These are phyloP conservation scores for Nautilus pompilius DNA, from an alignment of 1,140 invertebrate genomes.

Conservation along the genomic window DNA sequence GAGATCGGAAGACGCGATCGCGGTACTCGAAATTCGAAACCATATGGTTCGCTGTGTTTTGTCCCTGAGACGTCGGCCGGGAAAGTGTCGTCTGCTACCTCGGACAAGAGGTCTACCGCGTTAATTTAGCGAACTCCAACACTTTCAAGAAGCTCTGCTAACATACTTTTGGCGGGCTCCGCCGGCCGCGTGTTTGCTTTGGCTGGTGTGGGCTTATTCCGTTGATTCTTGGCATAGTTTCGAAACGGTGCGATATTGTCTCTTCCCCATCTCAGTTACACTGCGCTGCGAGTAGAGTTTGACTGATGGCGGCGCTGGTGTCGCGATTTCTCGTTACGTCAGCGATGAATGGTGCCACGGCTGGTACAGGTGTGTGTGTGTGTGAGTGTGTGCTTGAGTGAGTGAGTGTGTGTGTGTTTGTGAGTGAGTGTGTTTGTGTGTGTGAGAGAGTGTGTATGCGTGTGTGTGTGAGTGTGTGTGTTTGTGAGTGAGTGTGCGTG, in stretches of 20 bases:
- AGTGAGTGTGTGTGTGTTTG: too few relatives aligned
- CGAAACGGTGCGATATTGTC: not conserved
- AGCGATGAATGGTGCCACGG: constrained; percentile 13
- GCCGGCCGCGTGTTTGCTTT: too few relatives aligned
- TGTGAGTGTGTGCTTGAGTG: constrained; percentile 11
- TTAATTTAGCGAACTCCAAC: too few relatives aligned
- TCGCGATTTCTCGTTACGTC: constrained; percentile 12
- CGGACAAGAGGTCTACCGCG: too few relatives aligned
- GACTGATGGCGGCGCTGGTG: constrained; percentile 18
- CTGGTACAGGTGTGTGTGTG: constrained; percentile 8
- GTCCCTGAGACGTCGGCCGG: too few relatives aligned
- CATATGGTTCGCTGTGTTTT: too few relatives aligned
- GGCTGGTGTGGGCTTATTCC: not conserved
- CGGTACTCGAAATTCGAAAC: too few relatives aligned
- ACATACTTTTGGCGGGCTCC: too few relatives aligned
- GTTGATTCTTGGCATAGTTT: constrained; percentile 14
- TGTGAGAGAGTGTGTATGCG: too few relatives aligned
- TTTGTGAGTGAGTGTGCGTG: constrained; percentile 6
- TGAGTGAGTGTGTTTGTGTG: too few relatives aligned
- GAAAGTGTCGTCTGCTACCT: too few relatives aligned
- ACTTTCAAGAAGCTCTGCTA: too few relatives aligned
- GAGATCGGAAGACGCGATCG: constrained; percentile 1
- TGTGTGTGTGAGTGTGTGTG: constrained; percentile 7
- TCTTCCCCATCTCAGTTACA: not conserved
- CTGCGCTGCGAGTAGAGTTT: not conserved